phyloP scores from a whole-genome alignment of 2,113 vertebrate species.

The Rissa tridactyla region DNA sequence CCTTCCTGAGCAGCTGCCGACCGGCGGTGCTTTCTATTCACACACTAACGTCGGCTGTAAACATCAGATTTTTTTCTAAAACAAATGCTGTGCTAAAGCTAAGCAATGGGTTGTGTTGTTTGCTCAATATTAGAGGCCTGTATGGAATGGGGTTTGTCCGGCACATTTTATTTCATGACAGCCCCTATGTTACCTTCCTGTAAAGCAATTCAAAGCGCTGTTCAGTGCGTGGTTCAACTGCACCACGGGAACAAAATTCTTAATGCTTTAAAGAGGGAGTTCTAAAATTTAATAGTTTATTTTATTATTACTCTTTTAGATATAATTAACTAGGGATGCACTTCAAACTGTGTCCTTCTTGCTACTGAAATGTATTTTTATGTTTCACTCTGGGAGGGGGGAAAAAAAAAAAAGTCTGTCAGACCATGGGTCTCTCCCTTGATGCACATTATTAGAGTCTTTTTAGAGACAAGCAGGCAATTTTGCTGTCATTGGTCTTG shows the following conservation, averaged over 20 bases:
- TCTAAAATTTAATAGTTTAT: slow-evolving; percentile 80
- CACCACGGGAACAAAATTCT: slow-evolving; percentile 49
- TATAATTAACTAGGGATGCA: slow-evolving; percentile 72
- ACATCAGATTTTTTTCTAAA: background rate
- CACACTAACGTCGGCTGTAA: background rate
- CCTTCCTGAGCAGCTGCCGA: background rate
- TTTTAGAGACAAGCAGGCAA: slow-evolving; percentile 94
- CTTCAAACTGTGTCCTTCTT: slow-evolving; percentile 61
- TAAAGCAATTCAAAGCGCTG: background rate
- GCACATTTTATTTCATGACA: background rate
- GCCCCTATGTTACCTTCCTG: background rate
- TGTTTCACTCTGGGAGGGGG: slow-evolving; percentile 73
- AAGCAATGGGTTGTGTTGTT: background rate
- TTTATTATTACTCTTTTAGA: slow-evolving; percentile 77
- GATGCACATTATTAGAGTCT: slow-evolving; percentile 92
- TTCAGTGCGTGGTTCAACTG: slow-evolving; percentile 48
- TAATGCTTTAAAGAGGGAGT: slow-evolving; percentile 75
- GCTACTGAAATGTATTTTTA: slow-evolving; percentile 64
- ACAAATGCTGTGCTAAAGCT: background rate
- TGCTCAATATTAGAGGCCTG: background rate
- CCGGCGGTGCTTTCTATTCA: background rate
- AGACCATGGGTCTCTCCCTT: slow-evolving; percentile 86
- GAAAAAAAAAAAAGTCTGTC: slow-evolving; percentile 67
- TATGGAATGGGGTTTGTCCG: background rate
- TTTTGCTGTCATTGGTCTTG: slow-evolving; percentile 94